Evolutionary conservation across 2,888 invertebrate species (phyloP).

Genomic region (Brachyptera putata): DNA sequence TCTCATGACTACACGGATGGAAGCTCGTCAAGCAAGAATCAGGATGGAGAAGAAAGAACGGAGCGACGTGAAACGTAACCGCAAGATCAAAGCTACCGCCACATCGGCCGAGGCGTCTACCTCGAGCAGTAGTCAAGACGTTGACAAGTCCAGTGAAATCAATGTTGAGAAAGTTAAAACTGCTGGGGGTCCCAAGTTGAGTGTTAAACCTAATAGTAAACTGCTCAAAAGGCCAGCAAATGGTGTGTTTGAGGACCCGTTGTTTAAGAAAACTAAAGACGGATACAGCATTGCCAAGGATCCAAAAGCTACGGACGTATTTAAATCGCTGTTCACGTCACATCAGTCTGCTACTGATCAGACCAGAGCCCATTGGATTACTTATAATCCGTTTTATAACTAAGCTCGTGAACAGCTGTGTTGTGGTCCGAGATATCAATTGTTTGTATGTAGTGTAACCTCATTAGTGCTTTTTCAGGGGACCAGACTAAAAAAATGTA

Average conservation of each 20-base stretch:
- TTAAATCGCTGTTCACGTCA: slow-evolving; percentile 91
- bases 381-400: slow-evolving; percentile 94
- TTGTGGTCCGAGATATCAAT: neutral
- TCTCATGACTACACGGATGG: slow-evolving; percentile 59
- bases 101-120: neutral
- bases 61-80: slow-evolving; percentile 37
- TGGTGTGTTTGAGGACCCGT: slow-evolving; percentile 53
- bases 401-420: slow-evolving; percentile 43
- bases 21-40: slow-evolving; percentile 61
- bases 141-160: neutral
- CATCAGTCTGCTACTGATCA: slow-evolving; percentile 84
- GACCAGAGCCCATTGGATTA: slow-evolving; percentile 92
- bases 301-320: slow-evolving; percentile 83
- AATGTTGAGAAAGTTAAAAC: neutral
- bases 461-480: neutral
- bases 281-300: slow-evolving; percentile 86
- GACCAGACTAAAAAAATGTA: too few species aligned
- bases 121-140: neutral
- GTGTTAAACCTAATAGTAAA: slow-evolving; percentile 10
- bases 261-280: slow-evolving; percentile 70
- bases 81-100: slow-evolving; percentile 31
- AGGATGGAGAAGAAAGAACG: slow-evolving; percentile 64
- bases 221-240: slow-evolving; percentile 32
- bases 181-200: neutral
- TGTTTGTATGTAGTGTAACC: neutral